phyloP scores from a whole-genome alignment of 1,140 invertebrate genomes.

The Drosophila azteca region DNA sequence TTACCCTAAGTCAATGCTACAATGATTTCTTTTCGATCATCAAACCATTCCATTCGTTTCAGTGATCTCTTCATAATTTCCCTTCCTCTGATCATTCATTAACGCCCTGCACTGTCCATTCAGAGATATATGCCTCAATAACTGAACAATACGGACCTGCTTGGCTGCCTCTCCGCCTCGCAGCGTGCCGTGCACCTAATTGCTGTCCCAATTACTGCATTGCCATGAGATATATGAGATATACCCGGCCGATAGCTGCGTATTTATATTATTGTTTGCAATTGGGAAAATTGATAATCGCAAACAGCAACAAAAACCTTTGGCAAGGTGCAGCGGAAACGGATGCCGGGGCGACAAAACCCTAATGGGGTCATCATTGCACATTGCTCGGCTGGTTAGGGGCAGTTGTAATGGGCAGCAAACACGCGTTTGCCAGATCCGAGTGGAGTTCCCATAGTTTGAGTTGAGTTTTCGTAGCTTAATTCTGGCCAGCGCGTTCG shows the following conservation, averaged over 20 bases:
- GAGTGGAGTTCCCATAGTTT: too few species aligned
- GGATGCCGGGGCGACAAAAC: conserved; percentile 49
- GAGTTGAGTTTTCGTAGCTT: conserved; percentile 20
- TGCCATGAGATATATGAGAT: conserved; percentile 50
- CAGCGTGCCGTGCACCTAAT: conserved; percentile 65
- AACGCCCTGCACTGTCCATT: conserved; percentile 4
- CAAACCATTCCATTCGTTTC: too few species aligned
- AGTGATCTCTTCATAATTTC: too few species aligned
- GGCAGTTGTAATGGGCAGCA: conserved; percentile 47
- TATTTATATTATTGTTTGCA: conserved; percentile 42
- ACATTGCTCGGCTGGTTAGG: conserved; percentile 49
- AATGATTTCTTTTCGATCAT: too few species aligned
- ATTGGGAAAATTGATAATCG: conserved; percentile 51
- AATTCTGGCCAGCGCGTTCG: conserved; percentile 31
- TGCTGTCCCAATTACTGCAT: conserved; percentile 60
- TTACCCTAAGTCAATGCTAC: background rate
- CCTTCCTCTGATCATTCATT: too few species aligned
- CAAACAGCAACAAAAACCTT: conserved; percentile 28
- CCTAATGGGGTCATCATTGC: conserved; percentile 49
- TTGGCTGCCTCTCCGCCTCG: conserved; percentile 40
- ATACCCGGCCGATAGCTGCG: conserved; percentile 45
- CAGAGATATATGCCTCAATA: conserved; percentile 27
- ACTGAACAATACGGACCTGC: conserved; percentile 42
- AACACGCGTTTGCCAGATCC: conserved; percentile 52
- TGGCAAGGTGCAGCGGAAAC: conserved; percentile 73